Conservation (phyloP, 2,888 invertebrate species). For the Gryllus longicercus region DNA sequence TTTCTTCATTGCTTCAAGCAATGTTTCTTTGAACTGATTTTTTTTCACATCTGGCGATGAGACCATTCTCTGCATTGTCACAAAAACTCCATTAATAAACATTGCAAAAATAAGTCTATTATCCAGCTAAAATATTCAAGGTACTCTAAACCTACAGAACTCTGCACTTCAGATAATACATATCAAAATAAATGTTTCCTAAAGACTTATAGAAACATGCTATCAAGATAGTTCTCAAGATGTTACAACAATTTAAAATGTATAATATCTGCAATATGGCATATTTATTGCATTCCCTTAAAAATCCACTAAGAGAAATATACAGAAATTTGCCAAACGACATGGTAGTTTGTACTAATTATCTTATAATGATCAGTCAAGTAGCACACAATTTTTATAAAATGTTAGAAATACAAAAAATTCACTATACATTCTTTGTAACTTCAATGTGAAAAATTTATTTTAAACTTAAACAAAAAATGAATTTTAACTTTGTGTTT, state of each 20-base stretch:
- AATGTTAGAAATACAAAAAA: no score
- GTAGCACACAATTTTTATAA: no score
- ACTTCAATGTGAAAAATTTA: no score
- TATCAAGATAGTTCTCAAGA: no score
- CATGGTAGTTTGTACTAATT: no score
- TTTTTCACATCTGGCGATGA: slow-evolving; percentile 72
- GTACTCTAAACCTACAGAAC: background rate
- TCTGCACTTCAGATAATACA: background rate
- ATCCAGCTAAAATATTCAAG: background rate
- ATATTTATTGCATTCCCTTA: background rate
- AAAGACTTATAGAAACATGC: no score
- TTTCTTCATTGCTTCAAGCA: slow-evolving; percentile 71
- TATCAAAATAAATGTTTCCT: no score
- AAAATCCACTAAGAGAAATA: background rate
- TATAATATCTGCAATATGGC: background rate
- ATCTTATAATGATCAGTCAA: no score
- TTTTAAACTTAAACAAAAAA: no score
- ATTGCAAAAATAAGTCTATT: slow-evolving; percentile 21
- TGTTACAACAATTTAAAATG: background rate
- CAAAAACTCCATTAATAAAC: slow-evolving; percentile 3
- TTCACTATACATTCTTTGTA: no score
- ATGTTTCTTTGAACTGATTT: slow-evolving; percentile 72
- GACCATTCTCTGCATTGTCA: slow-evolving; percentile 64
- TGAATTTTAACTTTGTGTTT: no score
- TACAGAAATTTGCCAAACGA: no score